These are phyloP conservation scores for Leptinotarsa lineolata DNA, from an alignment of 1,140 invertebrate genomes.

Conservation along the genomic window DNA sequence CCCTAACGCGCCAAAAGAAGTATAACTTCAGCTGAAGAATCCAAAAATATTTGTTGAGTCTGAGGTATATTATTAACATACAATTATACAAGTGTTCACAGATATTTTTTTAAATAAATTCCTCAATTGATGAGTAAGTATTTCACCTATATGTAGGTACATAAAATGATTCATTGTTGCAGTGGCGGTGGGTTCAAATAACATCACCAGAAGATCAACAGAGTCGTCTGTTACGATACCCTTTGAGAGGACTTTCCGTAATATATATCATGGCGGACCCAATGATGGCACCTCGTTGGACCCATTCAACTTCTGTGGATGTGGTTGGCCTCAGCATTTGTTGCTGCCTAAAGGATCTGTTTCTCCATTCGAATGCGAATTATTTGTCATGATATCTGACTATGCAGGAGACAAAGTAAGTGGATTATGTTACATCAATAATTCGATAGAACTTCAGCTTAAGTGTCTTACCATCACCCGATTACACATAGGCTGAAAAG, in stretches of 20 bases:
- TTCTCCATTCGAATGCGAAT: conserved; percentile 61
- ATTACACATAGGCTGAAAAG: too few relatives aligned
- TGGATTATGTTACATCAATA: too few relatives aligned
- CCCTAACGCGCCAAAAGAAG: too few relatives aligned
- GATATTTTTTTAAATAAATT: not conserved
- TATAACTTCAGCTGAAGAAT: too few relatives aligned
- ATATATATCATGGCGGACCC: conserved; percentile 60
- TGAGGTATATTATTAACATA: too few relatives aligned
- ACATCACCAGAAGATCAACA: conserved; percentile 63
- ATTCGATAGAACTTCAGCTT: too few relatives aligned
- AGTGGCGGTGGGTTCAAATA: conserved; percentile 68
- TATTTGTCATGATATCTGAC: conserved; percentile 85
- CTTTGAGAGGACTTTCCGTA: conserved; percentile 71
- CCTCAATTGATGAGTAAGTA: too few relatives aligned
- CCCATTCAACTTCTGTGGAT: conserved; percentile 80
- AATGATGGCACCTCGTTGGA: conserved; percentile 59
- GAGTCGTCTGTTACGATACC: conserved; percentile 76
- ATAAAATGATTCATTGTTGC: conserved; percentile 27
- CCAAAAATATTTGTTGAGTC: too few relatives aligned
- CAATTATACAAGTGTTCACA: too few relatives aligned
- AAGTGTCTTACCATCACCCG: too few relatives aligned
- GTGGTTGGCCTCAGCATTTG: conserved; percentile 87
- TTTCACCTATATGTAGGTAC: too few relatives aligned
- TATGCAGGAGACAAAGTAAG: conserved; percentile 70
- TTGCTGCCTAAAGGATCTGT: conserved; percentile 74